phyloP scores from a whole-genome alignment of 2,113 vertebrate genomes.

The Malurus alboscapulatus region DNA sequence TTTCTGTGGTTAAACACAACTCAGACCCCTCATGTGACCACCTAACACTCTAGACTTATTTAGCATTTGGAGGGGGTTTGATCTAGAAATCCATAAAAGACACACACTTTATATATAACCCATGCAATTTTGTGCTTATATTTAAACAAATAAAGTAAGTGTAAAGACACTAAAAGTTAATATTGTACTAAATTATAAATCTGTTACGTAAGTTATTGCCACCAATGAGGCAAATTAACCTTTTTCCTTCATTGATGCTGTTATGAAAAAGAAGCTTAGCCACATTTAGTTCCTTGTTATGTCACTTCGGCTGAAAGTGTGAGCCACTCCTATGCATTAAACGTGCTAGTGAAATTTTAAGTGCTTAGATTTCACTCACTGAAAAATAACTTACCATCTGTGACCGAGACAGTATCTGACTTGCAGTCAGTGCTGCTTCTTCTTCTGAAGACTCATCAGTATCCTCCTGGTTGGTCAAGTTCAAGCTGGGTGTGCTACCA shows the following conservation, averaged over 20 bases:
- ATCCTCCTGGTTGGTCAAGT: constrained; percentile 96
- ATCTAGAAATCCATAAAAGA: neutral
- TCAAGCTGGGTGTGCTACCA: constrained; percentile 95
- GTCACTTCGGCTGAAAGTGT: neutral
- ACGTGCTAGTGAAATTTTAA: neutral
- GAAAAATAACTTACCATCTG: constrained; percentile 83
- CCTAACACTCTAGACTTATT: neutral
- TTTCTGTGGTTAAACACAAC: neutral
- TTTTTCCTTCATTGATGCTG: neutral
- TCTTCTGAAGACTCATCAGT: constrained; percentile 98
- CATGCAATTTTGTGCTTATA: neutral
- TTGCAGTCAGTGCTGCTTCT: constrained; percentile 93
- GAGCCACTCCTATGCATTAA: neutral
- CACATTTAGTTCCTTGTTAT: neutral
- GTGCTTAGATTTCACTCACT: neutral
- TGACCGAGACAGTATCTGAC: constrained; percentile 91
- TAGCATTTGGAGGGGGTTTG: neutral
- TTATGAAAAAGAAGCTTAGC: neutral
- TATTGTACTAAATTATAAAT: neutral
- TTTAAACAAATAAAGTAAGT: neutral
- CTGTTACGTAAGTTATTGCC: neutral
- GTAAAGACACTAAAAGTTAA: neutral
- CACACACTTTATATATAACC: neutral
- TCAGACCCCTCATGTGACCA: neutral
- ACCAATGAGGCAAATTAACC: neutral